These are phyloP conservation scores for Leucania comma DNA, from an alignment of 2,888 invertebrate species.

Conservation along the genomic window DNA sequence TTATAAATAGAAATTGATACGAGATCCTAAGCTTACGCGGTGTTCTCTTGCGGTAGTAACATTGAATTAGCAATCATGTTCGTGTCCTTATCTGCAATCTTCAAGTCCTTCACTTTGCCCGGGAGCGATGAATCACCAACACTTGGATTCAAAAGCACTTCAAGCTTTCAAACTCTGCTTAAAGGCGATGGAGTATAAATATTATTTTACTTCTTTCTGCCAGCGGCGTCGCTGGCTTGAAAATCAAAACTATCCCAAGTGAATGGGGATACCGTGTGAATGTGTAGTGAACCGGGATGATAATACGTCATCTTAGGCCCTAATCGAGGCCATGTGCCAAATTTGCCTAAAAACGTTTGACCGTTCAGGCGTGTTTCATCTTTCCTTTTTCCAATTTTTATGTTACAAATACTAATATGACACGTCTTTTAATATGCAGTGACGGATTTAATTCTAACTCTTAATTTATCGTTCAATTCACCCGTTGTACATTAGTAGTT, in stretches of 20 bases:
- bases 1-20: neutral
- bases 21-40: constrained; percentile 14
- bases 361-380: neutral
- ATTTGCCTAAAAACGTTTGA: no score
- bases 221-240: neutral
- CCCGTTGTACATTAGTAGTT: no score
- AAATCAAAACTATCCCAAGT: no score
- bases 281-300: no score
- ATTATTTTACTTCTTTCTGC: constrained; percentile 18
- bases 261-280: no score
- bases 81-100: constrained; percentile 45
- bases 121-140: constrained; percentile 42
- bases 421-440: no score
- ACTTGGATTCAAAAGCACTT: constrained; percentile 39
- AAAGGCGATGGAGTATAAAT: neutral
- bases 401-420: no score
- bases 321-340: no score
- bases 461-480: no score
- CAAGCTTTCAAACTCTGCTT: constrained; percentile 39
- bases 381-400: neutral
- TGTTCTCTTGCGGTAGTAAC: constrained; percentile 11
- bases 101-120: constrained; percentile 43
- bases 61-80: constrained; percentile 44
- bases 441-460: no score
- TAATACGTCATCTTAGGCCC: no score